phyloP scores from a whole-genome alignment of 2,888 invertebrate genomes.

The Stictocephala bisonia region DNA sequence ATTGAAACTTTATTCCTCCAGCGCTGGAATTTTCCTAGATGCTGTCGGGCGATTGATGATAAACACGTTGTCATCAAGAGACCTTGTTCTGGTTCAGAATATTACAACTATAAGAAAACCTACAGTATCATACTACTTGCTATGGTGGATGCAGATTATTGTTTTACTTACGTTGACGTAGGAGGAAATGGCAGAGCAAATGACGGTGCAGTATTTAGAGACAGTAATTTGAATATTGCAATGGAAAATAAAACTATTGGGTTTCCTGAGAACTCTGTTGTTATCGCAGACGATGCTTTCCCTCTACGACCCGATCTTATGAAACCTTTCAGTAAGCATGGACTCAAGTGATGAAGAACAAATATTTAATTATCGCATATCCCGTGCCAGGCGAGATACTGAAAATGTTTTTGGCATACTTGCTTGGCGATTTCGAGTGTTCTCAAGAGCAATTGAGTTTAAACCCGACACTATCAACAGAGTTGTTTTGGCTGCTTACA shows the following conservation, averaged over 20 bases:
- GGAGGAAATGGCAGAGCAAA: constrained; percentile 28
- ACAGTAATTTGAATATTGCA: constrained; percentile 9
- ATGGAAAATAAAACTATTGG: constrained; percentile 19
- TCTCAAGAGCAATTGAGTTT: too few species aligned
- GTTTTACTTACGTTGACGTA: constrained; percentile 51
- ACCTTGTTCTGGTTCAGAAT: constrained; percentile 35
- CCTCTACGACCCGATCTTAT: constrained; percentile 45
- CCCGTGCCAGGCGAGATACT: too few species aligned
- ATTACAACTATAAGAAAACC: constrained; percentile 39
- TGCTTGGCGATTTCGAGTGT: too few species aligned
- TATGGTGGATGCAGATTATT: constrained; percentile 44
- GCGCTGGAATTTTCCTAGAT: constrained; percentile 43
- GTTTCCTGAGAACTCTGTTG: constrained; percentile 3
- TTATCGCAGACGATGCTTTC: constrained; percentile 49
- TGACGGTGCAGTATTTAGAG: constrained; percentile 25
- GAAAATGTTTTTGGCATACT: too few species aligned
- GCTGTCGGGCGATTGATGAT: constrained; percentile 37
- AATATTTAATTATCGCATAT: too few species aligned
- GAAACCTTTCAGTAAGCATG: constrained; percentile 47
- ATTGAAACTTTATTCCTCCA: constrained; percentile 9
- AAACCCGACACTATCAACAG: too few species aligned
- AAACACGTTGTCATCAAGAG: constrained; percentile 40
- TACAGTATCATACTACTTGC: constrained; percentile 40
- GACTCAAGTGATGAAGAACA: too few species aligned
- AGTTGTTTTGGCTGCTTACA: too few species aligned